These are phyloP conservation scores for Scaptomyza montana DNA, from an alignment of 1,140 invertebrate genomes.

Conservation along the genomic window DNA sequence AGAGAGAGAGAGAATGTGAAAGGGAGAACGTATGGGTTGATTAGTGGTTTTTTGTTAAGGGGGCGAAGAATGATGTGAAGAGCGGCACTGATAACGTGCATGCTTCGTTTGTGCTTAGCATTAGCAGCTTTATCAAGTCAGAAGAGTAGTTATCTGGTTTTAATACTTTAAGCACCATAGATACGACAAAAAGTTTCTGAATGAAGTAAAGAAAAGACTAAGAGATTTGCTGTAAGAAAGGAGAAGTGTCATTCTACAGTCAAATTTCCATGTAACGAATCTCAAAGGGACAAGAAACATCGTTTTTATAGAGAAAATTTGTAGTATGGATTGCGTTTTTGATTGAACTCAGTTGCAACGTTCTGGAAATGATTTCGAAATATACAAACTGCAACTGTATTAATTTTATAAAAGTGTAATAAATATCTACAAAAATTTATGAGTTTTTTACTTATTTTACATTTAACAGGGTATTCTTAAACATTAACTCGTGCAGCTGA, in stretches of 20 bases:
- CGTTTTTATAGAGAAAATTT: no score
- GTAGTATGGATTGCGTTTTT: no score
- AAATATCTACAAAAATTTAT: no score
- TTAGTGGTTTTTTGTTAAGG: background rate
- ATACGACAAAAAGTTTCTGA: conserved; percentile 21
- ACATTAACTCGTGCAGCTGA: no score
- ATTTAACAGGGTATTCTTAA: conserved; percentile 14
- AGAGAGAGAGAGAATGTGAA: background rate
- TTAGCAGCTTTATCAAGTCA: conserved; percentile 7
- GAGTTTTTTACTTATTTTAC: background rate
- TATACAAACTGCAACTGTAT: no score
- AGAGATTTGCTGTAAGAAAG: background rate
- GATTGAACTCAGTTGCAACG: no score
- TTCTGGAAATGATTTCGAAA: no score
- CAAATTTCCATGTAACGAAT: background rate
- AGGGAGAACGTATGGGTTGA: background rate
- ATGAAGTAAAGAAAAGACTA: background rate
- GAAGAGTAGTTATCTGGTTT: conserved; percentile 20
- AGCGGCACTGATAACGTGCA: conserved; percentile 24
- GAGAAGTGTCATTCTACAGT: background rate
- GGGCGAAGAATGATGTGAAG: background rate
- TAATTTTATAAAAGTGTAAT: no score
- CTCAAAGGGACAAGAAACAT: background rate
- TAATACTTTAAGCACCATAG: conserved; percentile 4
- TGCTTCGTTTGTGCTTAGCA: background rate